These are phyloP conservation scores for Agrochola macilenta DNA, from an alignment of 2,888 invertebrate genomes.

Conservation along the genomic window DNA sequence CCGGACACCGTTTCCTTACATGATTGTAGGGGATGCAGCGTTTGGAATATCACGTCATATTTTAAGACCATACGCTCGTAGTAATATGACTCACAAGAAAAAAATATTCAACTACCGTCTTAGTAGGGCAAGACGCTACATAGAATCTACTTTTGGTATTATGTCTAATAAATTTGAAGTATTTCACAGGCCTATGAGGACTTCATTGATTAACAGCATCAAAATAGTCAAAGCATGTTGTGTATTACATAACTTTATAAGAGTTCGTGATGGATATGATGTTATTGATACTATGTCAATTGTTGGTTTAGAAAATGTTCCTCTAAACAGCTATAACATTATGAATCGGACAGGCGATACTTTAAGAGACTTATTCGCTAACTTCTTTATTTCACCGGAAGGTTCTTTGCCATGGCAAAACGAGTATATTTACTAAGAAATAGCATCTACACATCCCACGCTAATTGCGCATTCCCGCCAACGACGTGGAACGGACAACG, in stretches of 20 bases:
- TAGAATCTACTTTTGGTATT: constrained; percentile 47
- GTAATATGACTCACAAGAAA: constrained; percentile 51
- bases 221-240: constrained; percentile 45
- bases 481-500: constrained; percentile 48
- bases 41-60: constrained; percentile 51
- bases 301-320: constrained; percentile 44
- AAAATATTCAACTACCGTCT: constrained; percentile 49
- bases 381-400: constrained; percentile 20
- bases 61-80: constrained; percentile 48
- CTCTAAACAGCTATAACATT: constrained; percentile 44
- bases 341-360: constrained; percentile 43
- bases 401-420: constrained; percentile 44
- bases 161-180: constrained; percentile 51
- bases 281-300: constrained; percentile 42
- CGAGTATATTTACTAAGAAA: constrained; percentile 44
- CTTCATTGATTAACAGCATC: constrained; percentile 44
- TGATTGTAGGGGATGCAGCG: constrained; percentile 51
- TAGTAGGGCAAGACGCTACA: constrained; percentile 47
- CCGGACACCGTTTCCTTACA: constrained; percentile 44
- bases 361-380: constrained; percentile 30
- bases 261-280: constrained; percentile 41
- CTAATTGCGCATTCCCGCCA: constrained; percentile 40
- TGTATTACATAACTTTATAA: constrained; percentile 49
- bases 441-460: constrained; percentile 44
- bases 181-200: constrained; percentile 49